phyloP scores from a whole-genome alignment of 2,797 vertebrate genomes.

The Apogon talboti region DNA sequence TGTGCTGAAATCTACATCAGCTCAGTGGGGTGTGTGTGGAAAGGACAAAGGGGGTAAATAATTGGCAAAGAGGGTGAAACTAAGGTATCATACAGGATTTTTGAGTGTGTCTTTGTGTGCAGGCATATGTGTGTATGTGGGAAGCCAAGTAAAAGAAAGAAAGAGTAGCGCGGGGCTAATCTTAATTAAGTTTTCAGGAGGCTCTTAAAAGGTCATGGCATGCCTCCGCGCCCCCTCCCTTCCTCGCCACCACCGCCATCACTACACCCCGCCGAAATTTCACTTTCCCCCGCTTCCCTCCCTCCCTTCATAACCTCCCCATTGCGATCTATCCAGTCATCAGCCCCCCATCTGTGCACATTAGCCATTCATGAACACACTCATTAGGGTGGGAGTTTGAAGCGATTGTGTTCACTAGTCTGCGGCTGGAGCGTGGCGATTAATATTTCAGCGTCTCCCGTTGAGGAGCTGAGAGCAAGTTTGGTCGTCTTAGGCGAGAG shows the following conservation, averaged over 20 bases:
- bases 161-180: slow-evolving; percentile 55
- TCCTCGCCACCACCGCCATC: slow-evolving; percentile 16
- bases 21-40: slow-evolving; percentile 26
- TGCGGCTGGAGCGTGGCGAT: slow-evolving; percentile 81
- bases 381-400: slow-evolving; percentile 85
- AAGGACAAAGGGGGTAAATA: slow-evolving; percentile 51
- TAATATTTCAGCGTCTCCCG: slow-evolving; percentile 87
- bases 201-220: slow-evolving; percentile 82
- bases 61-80: slow-evolving; percentile 24
- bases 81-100: slow-evolving; percentile 21
- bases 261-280: slow-evolving; percentile 61
- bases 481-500: slow-evolving; percentile 75
- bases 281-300: slow-evolving; percentile 41
- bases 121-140: slow-evolving; percentile 19
- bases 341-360: slow-evolving; percentile 83
- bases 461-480: slow-evolving; percentile 84
- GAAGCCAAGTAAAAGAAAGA: slow-evolving; percentile 40
- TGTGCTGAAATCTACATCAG: slow-evolving; percentile 25
- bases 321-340: slow-evolving; percentile 79
- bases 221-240: slow-evolving; percentile 53
- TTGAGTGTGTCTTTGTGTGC: slow-evolving; percentile 20
- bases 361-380: slow-evolving; percentile 86
- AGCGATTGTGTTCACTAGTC: slow-evolving; percentile 85
- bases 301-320: slow-evolving; percentile 57
- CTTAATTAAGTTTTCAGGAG: slow-evolving; percentile 84